These are phyloP conservation scores for Smittia sp. DNA, from an alignment of 2,888 invertebrate genomes.

Conservation along the genomic window DNA sequence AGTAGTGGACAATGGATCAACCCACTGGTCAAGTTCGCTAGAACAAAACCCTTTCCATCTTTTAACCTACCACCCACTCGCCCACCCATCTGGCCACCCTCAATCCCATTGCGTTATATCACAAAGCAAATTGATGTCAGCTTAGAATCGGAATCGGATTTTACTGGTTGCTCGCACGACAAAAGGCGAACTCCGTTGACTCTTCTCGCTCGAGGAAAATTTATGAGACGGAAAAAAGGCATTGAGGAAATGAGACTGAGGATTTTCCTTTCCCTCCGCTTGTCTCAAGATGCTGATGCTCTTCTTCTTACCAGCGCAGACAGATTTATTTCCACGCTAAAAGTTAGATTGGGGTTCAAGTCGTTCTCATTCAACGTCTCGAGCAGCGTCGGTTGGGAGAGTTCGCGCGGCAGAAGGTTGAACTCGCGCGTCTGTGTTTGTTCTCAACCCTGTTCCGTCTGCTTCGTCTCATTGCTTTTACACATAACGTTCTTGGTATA, in stretches of 20 bases:
- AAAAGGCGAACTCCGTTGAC: background rate
- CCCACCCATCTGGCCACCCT: no score
- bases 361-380: slow-evolving; percentile 20
- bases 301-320: slow-evolving; percentile 25
- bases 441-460: background rate
- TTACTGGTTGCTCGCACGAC: background rate
- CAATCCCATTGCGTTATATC: no score
- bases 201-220: background rate
- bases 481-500: background rate
- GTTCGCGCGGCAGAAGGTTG: background rate
- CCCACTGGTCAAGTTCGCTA: no score
- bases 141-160: background rate
- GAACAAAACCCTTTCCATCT: no score
- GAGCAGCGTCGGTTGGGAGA: background rate
- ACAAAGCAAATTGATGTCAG: background rate
- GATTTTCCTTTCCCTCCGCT: background rate
- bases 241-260: background rate
- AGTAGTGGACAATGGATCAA: no score
- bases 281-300: background rate
- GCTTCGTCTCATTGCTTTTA: slow-evolving; percentile 12
- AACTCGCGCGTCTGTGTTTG: background rate
- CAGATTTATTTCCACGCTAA: slow-evolving; percentile 21
- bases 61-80: no score
- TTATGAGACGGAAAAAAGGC: background rate
- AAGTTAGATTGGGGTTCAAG: slow-evolving; percentile 26